Evolutionary conservation across 2,113 vertebrate species (phyloP).

Genomic region (Apodemus speciosus): DNA sequence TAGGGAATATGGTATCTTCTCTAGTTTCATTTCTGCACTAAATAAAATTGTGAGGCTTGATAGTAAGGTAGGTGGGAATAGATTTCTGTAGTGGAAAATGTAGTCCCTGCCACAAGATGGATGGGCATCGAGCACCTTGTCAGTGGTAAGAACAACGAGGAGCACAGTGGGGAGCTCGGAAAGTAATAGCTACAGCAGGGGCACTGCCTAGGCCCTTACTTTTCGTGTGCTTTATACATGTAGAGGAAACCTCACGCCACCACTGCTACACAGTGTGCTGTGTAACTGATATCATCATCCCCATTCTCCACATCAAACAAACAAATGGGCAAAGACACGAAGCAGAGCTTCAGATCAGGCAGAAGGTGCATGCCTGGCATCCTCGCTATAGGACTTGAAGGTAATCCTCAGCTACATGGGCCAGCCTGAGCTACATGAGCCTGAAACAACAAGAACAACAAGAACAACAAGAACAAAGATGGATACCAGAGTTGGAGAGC

Average conservation of each 20-base stretch:
- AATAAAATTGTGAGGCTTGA: background rate
- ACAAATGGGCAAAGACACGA: background rate
- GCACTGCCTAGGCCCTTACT: background rate
- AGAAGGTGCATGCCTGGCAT: too few relatives aligned
- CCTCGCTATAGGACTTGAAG: background rate
- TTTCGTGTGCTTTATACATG: background rate
- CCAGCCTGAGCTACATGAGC: background rate
- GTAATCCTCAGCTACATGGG: too few relatives aligned
- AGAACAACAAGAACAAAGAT: background rate
- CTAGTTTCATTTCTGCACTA: background rate
- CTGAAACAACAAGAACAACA: background rate
- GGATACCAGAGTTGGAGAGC: background rate
- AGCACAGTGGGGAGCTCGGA: background rate
- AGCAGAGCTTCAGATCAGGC: background rate
- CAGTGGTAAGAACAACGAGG: background rate
- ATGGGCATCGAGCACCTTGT: background rate
- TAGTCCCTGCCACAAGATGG: background rate
- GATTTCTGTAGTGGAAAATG: background rate
- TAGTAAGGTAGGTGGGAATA: background rate
- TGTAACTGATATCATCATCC: background rate
- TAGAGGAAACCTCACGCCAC: background rate
- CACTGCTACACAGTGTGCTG: too few relatives aligned
- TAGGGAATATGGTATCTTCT: background rate
- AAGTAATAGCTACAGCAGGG: background rate
- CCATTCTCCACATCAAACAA: constrained; percentile 4